A percentile compares a stretch with the other conserved stretches of the same genome.
phyloP scores from a whole-genome alignment of 1,140 invertebrate species.

The Daktulosphaira vitifoliae region DNA sequence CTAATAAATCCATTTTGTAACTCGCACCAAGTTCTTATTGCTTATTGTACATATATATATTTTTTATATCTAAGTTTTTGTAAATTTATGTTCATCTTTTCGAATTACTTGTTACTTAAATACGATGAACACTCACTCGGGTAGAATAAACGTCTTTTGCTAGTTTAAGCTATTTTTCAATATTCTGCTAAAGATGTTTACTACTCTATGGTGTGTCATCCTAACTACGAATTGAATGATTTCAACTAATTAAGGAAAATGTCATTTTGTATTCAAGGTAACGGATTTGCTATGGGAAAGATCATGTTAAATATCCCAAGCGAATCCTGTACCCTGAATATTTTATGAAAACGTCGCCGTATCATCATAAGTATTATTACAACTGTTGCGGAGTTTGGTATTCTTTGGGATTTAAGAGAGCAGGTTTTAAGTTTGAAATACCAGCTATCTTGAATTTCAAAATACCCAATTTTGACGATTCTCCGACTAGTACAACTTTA shows the following conservation, averaged over 20 bases:
- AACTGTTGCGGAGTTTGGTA: background rate
- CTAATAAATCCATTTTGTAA: too few species aligned
- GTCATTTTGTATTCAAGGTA: background rate
- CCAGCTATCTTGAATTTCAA: constrained; percentile 27
- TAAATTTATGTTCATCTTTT: too few species aligned
- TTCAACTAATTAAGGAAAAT: background rate
- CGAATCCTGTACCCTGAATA: background rate
- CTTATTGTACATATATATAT: too few species aligned
- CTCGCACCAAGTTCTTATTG: too few species aligned
- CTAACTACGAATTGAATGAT: background rate
- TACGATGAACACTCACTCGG: constrained; percentile 7
- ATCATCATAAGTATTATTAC: too few species aligned
- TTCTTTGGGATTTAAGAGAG: constrained; percentile 33
- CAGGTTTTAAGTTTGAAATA: constrained; percentile 6
- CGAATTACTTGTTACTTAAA: too few species aligned
- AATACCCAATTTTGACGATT: constrained; percentile 9
- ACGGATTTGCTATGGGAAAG: constrained; percentile 3
- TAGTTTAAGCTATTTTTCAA: background rate
- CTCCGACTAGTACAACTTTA: background rate
- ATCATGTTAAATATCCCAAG: background rate
- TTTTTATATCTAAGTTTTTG: too few species aligned
- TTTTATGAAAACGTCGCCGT: background rate
- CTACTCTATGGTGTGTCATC: constrained; percentile 22
- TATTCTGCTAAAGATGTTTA: constrained; percentile 33
- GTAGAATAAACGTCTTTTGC: constrained; percentile 24